Conservation (phyloP, 2,113 vertebrate species). For the Poicephalus gulielmi region DNA sequence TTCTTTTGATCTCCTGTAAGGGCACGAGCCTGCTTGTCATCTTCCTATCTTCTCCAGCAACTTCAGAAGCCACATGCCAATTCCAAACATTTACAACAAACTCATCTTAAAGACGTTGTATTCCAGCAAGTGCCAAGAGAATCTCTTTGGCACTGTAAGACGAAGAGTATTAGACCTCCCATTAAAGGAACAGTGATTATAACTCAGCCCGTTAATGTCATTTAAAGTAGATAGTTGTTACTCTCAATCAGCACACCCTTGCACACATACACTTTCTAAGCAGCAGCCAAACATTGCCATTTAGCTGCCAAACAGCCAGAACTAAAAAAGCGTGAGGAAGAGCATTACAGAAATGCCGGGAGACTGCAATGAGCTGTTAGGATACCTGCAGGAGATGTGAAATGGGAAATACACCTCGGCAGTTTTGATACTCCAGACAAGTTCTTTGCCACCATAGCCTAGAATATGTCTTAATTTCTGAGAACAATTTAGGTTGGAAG, state of each 20-base stretch:
- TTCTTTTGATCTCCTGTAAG: neutral
- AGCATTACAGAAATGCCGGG: neutral
- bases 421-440: neutral
- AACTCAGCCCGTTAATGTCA: neutral
- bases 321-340: accelerated
- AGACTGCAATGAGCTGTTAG: accelerated
- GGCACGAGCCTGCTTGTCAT: accelerated
- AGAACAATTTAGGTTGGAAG: neutral
- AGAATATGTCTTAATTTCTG: neutral
- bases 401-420: neutral
- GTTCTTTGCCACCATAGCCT: neutral
- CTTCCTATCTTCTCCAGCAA: neutral
- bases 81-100: neutral
- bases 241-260: accelerated
- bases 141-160: neutral
- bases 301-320: neutral
- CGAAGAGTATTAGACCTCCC: too few species aligned
- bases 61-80: neutral
- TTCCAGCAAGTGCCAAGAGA: neutral
- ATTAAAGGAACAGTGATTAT: accelerated
- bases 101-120: neutral
- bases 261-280: neutral
- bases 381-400: accelerated
- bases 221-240: neutral
- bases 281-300: neutral